Base-by-base conservation (phyloP, 2,797 vertebrate genomes). In the Sphenodon punctatus region DNA sequence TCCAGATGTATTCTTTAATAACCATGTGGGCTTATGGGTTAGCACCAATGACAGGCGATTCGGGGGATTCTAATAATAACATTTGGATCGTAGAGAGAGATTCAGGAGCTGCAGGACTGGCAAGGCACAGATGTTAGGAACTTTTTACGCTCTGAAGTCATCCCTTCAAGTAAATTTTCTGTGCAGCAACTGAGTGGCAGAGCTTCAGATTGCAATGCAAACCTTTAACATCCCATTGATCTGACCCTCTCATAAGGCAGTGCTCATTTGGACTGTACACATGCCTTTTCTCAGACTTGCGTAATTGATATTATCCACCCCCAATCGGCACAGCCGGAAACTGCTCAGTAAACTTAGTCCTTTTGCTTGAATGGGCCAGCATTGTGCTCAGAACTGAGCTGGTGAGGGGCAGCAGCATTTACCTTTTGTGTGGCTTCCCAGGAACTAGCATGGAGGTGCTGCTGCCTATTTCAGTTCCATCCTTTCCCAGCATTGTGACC, bases 401-500 rank as follows among this genome's bases (percentile, higher is more conserved):
- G 10, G 34, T 14, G 60, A 36, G 10, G 36, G 51, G 60, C 42
- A 53, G 25, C 13, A 56, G 42, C 8, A 36, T 51, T 67, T 43
- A 11, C 12, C 2, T 2, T 56, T 16, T 41, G 42, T n/a, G 13
- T 2, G 0, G 5, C 39, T 78, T 88, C 79, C 87, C 63, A 78
- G 84, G 89, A 82, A 22, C 20, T 46, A 73, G 70, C 82, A 73
- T 69, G 75, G 93, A 32, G 88, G 91, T 93, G 86, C 79, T 55
- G 65, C 9, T 4, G 43, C 76, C 84, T 80, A 27, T 80, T 92
- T 91, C 17, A 1, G 90, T 84, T 84, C 84, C 88, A 80, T 92
- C 89, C 91, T 95, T 92, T 95, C 94, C 95, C 95, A 95, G 92
- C 69, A 95, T 93, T 96, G 95, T 95, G 80, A 81, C 69, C 55